Percentiles rank a stretch among this genome's conserved stretches.
Conservation (phyloP, 2,113 vertebrate genomes). For the Varanus salvator region DNA sequence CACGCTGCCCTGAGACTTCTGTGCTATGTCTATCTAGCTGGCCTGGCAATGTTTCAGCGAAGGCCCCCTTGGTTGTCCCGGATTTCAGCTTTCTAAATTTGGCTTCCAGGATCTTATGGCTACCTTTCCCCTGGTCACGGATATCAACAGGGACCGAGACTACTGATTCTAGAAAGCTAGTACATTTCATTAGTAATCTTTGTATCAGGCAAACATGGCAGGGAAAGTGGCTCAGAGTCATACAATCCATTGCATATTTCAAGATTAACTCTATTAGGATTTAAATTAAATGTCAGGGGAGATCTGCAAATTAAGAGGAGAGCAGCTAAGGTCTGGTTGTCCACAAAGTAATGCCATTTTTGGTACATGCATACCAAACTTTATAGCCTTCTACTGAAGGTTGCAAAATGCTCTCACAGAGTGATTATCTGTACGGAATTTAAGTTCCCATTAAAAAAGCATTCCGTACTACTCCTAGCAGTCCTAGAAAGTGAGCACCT, state of each 20-base stretch:
- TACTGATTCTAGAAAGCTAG: too few relatives aligned
- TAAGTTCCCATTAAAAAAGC: neutral
- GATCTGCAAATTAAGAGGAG: neutral
- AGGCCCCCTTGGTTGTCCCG: too few relatives aligned
- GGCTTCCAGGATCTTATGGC: too few relatives aligned
- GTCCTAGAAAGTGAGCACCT: neutral
- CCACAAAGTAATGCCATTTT: neutral
- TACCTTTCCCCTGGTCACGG: too few relatives aligned
- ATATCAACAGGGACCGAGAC: too few relatives aligned
- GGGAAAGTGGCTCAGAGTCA: neutral
- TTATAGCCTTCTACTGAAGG: neutral
- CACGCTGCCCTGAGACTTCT: too few relatives aligned
- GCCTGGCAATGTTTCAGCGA: too few relatives aligned
- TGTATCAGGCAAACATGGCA: neutral
- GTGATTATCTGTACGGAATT: neutral
- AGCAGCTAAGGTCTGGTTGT: neutral
- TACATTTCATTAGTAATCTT: too few relatives aligned
- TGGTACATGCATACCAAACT: neutral
- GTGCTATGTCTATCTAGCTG: too few relatives aligned
- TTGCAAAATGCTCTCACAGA: neutral
- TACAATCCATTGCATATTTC: neutral
- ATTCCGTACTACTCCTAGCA: neutral
- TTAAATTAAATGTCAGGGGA: neutral
- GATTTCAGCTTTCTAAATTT: too few relatives aligned
- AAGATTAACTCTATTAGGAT: neutral